Conservation (phyloP, 1,140 invertebrate species). For the Muscidifurax raptorellus region DNA sequence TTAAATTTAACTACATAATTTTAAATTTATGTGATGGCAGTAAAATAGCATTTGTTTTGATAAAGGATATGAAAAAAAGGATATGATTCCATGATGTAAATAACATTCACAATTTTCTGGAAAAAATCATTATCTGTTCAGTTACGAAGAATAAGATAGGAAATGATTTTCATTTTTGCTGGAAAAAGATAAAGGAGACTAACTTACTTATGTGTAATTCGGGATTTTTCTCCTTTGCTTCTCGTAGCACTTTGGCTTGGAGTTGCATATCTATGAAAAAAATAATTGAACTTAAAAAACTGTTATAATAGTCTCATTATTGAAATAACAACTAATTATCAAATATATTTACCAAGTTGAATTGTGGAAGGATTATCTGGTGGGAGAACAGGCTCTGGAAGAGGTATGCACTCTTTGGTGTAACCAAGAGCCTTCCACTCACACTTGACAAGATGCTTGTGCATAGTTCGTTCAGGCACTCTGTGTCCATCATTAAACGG, state of each 20-base stretch:
- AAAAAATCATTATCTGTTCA: constrained; percentile 67
- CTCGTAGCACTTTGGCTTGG: constrained; percentile 70
- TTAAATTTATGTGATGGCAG: constrained; percentile 4
- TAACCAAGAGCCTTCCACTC: constrained; percentile 75
- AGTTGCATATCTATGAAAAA: constrained; percentile 71
- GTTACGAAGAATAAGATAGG: constrained; percentile 48
- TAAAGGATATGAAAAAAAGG: constrained; percentile 74
- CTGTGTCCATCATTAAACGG: constrained; percentile 73
- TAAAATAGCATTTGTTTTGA: constrained; percentile 44
- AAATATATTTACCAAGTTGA: constrained; percentile 66
- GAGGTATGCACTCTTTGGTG: constrained; percentile 66
- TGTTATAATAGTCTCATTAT: not conserved
- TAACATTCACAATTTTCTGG: constrained; percentile 67
- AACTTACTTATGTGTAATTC: constrained; percentile 65
- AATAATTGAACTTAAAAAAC: constrained; percentile 48
- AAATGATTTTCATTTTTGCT: constrained; percentile 26
- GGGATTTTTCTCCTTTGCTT: constrained; percentile 63
- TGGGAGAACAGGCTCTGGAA: constrained; percentile 68
- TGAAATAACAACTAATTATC: not conserved
- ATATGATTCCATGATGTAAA: constrained; percentile 69
- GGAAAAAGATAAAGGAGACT: not conserved
- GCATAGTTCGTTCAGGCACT: constrained; percentile 66
- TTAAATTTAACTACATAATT: constrained; percentile 49
- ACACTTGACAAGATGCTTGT: constrained; percentile 73
- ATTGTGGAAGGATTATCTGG: constrained; percentile 59